These are phyloP conservation scores for Cotesia congregata DNA, from an alignment of 2,888 invertebrate genomes.

Conservation along the genomic window DNA sequence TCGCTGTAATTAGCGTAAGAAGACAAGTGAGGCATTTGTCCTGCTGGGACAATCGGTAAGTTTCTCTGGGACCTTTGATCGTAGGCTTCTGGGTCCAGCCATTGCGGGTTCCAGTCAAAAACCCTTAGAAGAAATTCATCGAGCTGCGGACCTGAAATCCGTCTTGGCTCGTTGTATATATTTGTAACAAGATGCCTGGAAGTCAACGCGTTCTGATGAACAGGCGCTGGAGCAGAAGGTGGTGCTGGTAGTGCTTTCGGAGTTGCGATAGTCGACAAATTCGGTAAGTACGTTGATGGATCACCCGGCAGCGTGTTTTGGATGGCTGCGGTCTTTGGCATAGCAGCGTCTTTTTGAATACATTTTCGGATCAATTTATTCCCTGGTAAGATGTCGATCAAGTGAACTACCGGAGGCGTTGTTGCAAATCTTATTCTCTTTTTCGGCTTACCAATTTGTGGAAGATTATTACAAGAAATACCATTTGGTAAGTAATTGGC, in stretches of 20 bases:
- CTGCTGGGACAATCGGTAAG: slow-evolving; percentile 74
- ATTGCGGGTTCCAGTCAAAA: neutral
- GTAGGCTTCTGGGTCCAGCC: neutral
- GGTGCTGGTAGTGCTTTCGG: neutral
- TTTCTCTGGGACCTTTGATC: slow-evolving; percentile 41
- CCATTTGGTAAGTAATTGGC: neutral
- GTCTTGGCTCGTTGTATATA: neutral
- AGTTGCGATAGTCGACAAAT: neutral
- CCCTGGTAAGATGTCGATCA: neutral
- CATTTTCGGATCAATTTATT: neutral
- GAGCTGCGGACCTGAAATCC: neutral
- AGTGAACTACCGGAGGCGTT: neutral
- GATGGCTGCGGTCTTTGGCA: neutral
- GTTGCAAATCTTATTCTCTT: neutral
- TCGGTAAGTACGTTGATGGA: neutral
- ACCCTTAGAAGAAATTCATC: neutral
- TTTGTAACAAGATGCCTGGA: neutral
- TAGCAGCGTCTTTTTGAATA: neutral
- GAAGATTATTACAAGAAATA: neutral
- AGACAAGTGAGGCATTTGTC: slow-evolving; percentile 72
- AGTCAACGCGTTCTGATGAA: neutral
- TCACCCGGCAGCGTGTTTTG: neutral
- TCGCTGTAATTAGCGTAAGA: slow-evolving; percentile 74
- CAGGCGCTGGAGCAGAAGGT: neutral
- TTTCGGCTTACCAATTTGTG: neutral